Evolutionary conservation across 2,888 invertebrate species (phyloP).

Genomic region (Strigamia crassipes): DNA sequence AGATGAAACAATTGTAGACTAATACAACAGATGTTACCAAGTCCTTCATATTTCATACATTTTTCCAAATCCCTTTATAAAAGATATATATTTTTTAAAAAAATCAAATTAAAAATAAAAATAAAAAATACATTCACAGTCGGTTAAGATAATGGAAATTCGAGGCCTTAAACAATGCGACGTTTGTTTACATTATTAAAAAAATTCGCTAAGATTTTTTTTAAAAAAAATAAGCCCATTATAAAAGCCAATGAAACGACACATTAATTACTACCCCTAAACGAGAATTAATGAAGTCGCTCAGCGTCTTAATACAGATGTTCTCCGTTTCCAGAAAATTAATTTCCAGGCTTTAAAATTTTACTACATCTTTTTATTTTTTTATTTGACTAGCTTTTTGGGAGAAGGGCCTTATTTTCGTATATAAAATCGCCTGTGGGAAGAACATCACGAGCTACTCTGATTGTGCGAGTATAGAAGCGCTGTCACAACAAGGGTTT

Average conservation of each 20-base stretch:
- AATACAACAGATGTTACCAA: constrained; percentile 26
- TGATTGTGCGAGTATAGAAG: background rate
- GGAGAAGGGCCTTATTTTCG: background rate
- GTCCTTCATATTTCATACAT: background rate
- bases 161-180: background rate
- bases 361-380: background rate
- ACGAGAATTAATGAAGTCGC: constrained; percentile 23
- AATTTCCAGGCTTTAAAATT: constrained; percentile 17
- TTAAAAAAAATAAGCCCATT: background rate
- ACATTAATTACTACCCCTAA: constrained; percentile 8
- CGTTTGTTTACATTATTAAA: background rate
- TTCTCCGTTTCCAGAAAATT: constrained; percentile 21
- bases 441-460: background rate
- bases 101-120: background rate
- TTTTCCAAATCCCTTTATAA: background rate
- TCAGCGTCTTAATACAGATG: constrained; percentile 1
- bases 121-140: background rate
- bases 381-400: background rate
- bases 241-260: constrained; percentile 17
- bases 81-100: background rate
- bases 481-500: background rate
- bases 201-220: background rate
- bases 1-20: constrained; percentile 12
- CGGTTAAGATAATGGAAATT: background rate
- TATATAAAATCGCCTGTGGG: background rate